Conservation (phyloP, 2,113 vertebrate genomes). For the Trichechus manatus region DNA sequence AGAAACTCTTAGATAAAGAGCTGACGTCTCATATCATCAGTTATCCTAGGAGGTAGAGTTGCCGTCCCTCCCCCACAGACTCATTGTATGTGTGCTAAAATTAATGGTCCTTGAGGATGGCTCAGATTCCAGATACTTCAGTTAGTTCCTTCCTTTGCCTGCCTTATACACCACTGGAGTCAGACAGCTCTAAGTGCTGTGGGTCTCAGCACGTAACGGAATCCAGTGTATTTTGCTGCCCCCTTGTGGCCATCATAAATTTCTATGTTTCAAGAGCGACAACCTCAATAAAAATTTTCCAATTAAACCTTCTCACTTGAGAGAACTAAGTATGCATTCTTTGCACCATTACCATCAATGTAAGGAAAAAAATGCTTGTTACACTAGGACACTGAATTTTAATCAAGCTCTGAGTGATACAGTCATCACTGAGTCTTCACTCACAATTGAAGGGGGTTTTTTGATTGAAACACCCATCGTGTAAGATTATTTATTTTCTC, state of each 20-base stretch:
- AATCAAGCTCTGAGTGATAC: not conserved
- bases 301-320: not conserved
- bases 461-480: not conserved
- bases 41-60: not conserved
- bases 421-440: not conserved
- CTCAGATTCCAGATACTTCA: constrained; percentile 34
- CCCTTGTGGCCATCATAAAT: constrained; percentile 71
- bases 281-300: constrained; percentile 3
- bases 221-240: constrained; percentile 82
- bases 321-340: not conserved
- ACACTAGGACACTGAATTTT: not conserved
- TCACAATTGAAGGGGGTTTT: not conserved
- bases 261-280: not conserved
- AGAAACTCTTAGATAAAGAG: not conserved
- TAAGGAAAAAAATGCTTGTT: not conserved
- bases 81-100: constrained; percentile 21
- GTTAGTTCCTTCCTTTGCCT: not conserved
- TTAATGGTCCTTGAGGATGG: not conserved
- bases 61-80: not conserved
- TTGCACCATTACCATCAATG: not conserved
- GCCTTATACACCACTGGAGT: not conserved
- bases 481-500: not conserved
- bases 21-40: not conserved
- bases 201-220: not conserved
- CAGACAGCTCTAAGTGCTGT: not conserved